Conservation (phyloP, 2,113 vertebrate species). For the Spea bombifrons region DNA sequence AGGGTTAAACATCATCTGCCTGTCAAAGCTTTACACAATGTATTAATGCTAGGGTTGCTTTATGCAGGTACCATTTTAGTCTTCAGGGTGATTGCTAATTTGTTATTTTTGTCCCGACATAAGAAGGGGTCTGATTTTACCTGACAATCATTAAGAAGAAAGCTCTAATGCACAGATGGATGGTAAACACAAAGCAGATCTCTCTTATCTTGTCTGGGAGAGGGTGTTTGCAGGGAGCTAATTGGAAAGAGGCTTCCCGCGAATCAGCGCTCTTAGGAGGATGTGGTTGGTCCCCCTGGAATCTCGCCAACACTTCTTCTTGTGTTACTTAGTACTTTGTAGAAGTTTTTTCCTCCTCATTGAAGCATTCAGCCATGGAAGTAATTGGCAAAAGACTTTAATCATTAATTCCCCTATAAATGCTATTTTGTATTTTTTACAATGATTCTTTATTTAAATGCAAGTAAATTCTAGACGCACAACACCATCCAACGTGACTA, state of each 20-base stretch:
- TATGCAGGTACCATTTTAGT: neutral
- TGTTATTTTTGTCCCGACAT: conserved; percentile 16
- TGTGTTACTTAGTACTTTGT: conserved; percentile 58
- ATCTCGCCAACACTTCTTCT: conserved; percentile 46
- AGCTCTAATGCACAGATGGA: conserved; percentile 70
- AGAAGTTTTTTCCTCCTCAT: conserved; percentile 57
- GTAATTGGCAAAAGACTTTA: conserved; percentile 67
- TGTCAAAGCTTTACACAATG: neutral
- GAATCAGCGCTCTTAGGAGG: conserved; percentile 61
- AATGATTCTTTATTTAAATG: conserved; percentile 17
- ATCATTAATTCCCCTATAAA: conserved; percentile 69
- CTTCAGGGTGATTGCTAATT: conserved; percentile 32
- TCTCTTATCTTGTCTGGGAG: conserved; percentile 62
- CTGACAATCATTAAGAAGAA: conserved; percentile 57
- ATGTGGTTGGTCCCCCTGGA: conserved; percentile 55
- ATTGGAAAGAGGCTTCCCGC: conserved; percentile 65
- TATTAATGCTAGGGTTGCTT: neutral
- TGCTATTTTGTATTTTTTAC: conserved; percentile 31
- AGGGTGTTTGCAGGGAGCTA: conserved; percentile 70
- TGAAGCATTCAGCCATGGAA: conserved; percentile 62
- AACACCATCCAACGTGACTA: conserved; percentile 29
- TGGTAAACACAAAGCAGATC: conserved; percentile 64
- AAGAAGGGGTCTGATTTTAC: conserved; percentile 33
- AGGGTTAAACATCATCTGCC: neutral
- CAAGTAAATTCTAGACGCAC: neutral